A percentile compares a stretch with the other conserved stretches of the same genome.
Conservation (phyloP, 2,113 vertebrate genomes). For the Hemibagrus wyckioides region DNA sequence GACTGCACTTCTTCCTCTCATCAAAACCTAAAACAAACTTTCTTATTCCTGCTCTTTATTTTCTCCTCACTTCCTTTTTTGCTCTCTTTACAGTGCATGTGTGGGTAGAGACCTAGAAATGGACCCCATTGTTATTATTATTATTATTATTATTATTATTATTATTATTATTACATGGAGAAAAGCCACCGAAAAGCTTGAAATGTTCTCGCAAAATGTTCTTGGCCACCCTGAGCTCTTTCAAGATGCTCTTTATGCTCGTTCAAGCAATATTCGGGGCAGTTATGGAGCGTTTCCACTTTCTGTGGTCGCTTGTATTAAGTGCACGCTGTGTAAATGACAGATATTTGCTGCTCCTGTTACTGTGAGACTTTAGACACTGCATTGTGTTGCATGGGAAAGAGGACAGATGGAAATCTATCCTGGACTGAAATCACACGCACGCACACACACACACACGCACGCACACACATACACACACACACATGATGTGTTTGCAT, state of each 20-base stretch:
- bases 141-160: not conserved
- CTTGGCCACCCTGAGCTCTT: not conserved
- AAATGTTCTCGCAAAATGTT: not conserved
- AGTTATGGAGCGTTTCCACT: not conserved
- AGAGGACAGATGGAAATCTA: constrained; percentile 70
- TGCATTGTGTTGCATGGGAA: constrained; percentile 77
- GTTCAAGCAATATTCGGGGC: not conserved
- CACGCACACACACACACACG: not conserved
- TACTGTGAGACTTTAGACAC: constrained; percentile 58
- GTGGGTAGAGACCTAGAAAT: not conserved
- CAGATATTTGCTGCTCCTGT: constrained; percentile 49
- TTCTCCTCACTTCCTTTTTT: not conserved
- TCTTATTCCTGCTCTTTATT: not conserved
- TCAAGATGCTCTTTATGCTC: not conserved
- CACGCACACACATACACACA: constrained; percentile 28
- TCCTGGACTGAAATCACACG: constrained; percentile 37
- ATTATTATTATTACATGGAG: not conserved
- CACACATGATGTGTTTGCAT: constrained; percentile 31
- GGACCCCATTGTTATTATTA: not conserved
- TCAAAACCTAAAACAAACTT: not conserved
- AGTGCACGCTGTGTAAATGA: not conserved
- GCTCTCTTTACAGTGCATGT: not conserved
- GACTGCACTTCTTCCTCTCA: not conserved
- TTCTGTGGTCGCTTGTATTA: constrained; percentile 7
- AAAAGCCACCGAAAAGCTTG: not conserved